Evolutionary conservation across 2,888 invertebrate genomes (phyloP).

Genomic region (Clanis bilineata): DNA sequence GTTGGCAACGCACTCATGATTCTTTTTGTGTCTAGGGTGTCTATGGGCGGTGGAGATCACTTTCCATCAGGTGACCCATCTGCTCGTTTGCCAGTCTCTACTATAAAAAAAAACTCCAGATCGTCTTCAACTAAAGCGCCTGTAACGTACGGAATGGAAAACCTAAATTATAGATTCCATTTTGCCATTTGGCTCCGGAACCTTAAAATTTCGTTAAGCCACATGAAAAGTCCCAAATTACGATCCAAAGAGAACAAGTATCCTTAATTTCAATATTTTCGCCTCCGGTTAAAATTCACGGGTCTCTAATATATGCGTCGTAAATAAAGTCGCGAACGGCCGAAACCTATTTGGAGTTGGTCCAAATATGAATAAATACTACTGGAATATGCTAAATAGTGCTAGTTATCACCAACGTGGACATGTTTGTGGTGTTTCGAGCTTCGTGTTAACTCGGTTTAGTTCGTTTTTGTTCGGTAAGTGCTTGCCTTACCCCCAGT

Average conservation of each 20-base stretch:
- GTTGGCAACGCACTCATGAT: too few species aligned
- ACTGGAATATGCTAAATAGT: constrained; percentile 39
- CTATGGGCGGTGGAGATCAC: too few species aligned
- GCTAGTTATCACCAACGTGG: not conserved
- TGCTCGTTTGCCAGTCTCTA: too few species aligned
- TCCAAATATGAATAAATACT: constrained; percentile 64
- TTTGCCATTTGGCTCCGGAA: not conserved
- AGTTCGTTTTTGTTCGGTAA: not conserved
- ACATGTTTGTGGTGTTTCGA: not conserved
- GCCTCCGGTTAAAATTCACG: constrained; percentile 48
- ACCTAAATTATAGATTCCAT: too few species aligned
- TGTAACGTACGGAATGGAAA: too few species aligned
- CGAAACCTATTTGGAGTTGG: constrained; percentile 64
- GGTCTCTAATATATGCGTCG: constrained; percentile 54
- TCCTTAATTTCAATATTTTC: constrained; percentile 35
- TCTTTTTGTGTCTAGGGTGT: too few species aligned
- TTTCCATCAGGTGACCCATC: too few species aligned
- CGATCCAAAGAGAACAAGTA: constrained; percentile 1
- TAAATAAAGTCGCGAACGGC: constrained; percentile 55
- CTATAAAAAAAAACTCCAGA: too few species aligned
- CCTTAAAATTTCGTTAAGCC: not conserved
- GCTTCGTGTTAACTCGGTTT: not conserved
- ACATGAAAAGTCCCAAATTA: not conserved
- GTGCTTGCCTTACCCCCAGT: too few species aligned
- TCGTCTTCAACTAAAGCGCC: too few species aligned